These are phyloP conservation scores for Drosophila helvetica DNA, from an alignment of 2,888 invertebrate genomes.

Conservation along the genomic window DNA sequence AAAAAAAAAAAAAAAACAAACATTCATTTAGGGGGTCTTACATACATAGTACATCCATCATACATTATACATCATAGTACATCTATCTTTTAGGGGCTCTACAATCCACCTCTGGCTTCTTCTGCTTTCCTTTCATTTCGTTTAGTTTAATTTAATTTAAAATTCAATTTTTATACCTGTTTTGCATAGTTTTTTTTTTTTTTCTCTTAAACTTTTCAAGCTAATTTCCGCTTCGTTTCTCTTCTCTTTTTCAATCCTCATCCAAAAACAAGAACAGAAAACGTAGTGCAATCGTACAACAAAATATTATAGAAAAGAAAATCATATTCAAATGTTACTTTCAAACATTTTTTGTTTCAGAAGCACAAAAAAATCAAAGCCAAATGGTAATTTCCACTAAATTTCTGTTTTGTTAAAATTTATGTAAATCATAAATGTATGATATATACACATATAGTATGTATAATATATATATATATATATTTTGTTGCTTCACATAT, in stretches of 20 bases:
- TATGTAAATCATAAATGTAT: neutral
- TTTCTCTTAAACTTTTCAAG: constrained; percentile 59
- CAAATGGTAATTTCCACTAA: constrained; percentile 67
- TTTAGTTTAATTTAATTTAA: constrained; percentile 52
- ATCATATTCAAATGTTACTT: constrained; percentile 18
- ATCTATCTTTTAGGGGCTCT: neutral
- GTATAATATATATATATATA: neutral
- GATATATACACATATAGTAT: neutral
- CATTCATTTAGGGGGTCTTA: constrained; percentile 19
- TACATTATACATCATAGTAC: constrained; percentile 22
- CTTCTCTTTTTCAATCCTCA: neutral
- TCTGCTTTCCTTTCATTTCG: constrained; percentile 10
- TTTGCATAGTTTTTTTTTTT: constrained; percentile 27
- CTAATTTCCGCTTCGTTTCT: constrained; percentile 45
- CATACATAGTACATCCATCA: constrained; percentile 1
- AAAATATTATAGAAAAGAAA: constrained; percentile 29
- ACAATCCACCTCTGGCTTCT: constrained; percentile 3
- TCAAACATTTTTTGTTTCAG: constrained; percentile 18
- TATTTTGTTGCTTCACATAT: neutral
- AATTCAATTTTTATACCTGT: constrained; percentile 72
- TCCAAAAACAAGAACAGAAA: constrained; percentile 32
- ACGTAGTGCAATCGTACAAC: constrained; percentile 23
- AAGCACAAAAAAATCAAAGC: constrained; percentile 43
- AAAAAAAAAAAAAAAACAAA: constrained; percentile 25
- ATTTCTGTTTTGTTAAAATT: constrained; percentile 10